Conservation (phyloP, 2,888 invertebrate genomes). For the Stenurella melanura region DNA sequence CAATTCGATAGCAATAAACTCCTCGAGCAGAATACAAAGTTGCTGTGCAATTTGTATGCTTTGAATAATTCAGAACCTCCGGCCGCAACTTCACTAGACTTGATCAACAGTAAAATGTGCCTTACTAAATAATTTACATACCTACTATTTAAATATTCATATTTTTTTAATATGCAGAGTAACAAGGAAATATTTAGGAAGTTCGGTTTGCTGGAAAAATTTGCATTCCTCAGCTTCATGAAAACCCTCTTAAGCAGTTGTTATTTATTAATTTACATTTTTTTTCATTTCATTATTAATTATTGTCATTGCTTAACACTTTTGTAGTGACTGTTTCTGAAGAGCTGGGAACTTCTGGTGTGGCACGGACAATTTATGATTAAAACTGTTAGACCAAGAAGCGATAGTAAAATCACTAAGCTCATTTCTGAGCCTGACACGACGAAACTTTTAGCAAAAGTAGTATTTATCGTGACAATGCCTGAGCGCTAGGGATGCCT, state of each 20-base stretch:
- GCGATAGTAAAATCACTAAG: too few relatives aligned
- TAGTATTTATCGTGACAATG: too few relatives aligned
- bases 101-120: conserved; percentile 38
- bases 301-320: too few relatives aligned
- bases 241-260: neutral
- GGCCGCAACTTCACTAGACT: conserved; percentile 37
- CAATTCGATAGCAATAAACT: conserved; percentile 48
- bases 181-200: neutral
- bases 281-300: too few relatives aligned
- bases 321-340: too few relatives aligned
- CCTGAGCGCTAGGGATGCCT: too few relatives aligned
- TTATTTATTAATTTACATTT: too few relatives aligned
- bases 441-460: too few relatives aligned
- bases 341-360: too few relatives aligned
- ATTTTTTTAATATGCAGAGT: neutral
- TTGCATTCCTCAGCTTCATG: neutral
- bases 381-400: too few relatives aligned
- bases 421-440: too few relatives aligned
- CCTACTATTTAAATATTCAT: conserved; percentile 35
- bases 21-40: conserved; percentile 39
- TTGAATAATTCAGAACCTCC: conserved; percentile 44
- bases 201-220: neutral
- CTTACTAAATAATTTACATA: conserved; percentile 39
- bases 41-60: conserved; percentile 42
- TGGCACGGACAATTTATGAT: too few relatives aligned